Percentiles rank a stretch among this genome's conserved stretches.
Evolutionary conservation across 2,797 vertebrate genomes (phyloP).

Genomic region (Trichosurus vulpecula): DNA sequence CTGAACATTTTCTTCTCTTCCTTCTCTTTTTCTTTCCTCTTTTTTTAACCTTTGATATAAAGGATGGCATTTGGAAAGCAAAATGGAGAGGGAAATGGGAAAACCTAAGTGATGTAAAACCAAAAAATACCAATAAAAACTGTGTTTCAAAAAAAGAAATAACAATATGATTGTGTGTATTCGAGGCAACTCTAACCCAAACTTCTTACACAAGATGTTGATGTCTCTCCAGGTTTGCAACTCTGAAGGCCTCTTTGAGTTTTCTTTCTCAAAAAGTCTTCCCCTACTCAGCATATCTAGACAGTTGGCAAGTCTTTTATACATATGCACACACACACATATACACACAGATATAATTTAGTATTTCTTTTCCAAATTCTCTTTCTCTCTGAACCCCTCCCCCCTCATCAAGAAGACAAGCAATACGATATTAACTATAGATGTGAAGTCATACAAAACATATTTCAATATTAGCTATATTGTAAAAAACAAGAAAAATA

Average conservation of each 20-base stretch:
- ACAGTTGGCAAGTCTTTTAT: too few relatives aligned
- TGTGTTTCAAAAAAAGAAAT: too few relatives aligned
- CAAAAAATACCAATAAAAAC: too few relatives aligned
- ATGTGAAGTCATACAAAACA: background rate
- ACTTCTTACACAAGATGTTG: too few relatives aligned
- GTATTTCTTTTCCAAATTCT: background rate
- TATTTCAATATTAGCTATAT: background rate
- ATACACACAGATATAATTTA: too few relatives aligned
- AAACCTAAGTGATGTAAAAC: too few relatives aligned
- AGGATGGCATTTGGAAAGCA: background rate
- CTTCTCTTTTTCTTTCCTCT: background rate
- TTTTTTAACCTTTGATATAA: background rate
- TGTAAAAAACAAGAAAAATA: background rate
- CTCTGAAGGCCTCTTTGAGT: too few relatives aligned
- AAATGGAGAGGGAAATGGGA: background rate
- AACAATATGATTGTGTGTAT: too few relatives aligned
- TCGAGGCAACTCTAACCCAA: too few relatives aligned
- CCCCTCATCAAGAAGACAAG: background rate
- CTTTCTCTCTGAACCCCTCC: background rate
- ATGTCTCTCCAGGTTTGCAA: too few relatives aligned
- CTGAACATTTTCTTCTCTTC: background rate
- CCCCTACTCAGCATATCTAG: too few relatives aligned
- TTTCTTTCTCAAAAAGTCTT: too few relatives aligned
- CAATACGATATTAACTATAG: background rate
- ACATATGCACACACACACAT: background rate